Evolutionary conservation across 2,888 invertebrate species (phyloP).

Genomic region (Heliconius ethilla): DNA sequence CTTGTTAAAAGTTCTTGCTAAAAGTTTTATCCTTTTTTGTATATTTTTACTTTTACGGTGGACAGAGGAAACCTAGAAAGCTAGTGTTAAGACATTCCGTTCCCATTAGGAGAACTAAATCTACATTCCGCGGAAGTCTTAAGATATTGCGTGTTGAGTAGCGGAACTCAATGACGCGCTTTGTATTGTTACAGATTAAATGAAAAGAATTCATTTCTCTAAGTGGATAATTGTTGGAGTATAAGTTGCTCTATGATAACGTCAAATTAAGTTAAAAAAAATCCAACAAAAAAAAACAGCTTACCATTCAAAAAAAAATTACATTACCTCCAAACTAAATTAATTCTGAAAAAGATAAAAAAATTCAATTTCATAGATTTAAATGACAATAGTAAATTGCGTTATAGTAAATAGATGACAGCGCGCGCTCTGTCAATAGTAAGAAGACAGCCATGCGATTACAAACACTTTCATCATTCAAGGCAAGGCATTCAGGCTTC

Average conservation of each 20-base stretch:
- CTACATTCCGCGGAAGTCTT: no score
- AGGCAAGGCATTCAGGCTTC: no score
- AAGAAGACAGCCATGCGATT: constrained; percentile 4
- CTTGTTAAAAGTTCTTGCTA: no score
- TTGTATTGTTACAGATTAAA: background rate
- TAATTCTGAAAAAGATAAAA: background rate
- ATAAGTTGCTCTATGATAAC: background rate
- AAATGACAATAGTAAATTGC: background rate
- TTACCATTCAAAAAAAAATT: background rate
- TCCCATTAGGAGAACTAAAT: no score
- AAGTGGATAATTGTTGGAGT: no score
- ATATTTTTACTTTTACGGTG: no score
- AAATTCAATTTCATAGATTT: background rate
- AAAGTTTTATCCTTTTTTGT: no score
- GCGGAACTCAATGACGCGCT: background rate
- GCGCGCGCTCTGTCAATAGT: background rate
- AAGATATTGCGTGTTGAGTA: background rate
- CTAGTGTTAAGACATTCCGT: background rate
- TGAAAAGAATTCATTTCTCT: no score
- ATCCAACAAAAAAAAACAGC: background rate
- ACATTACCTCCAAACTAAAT: background rate
- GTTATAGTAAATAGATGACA: background rate
- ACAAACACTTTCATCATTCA: constrained; percentile 38
- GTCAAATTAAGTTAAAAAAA: background rate
- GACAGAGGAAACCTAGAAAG: background rate